A percentile compares a stretch with the other conserved stretches of the same genome.
Conservation (phyloP, 2,113 vertebrate genomes). For the Stomatorhinus ivindoensis region DNA sequence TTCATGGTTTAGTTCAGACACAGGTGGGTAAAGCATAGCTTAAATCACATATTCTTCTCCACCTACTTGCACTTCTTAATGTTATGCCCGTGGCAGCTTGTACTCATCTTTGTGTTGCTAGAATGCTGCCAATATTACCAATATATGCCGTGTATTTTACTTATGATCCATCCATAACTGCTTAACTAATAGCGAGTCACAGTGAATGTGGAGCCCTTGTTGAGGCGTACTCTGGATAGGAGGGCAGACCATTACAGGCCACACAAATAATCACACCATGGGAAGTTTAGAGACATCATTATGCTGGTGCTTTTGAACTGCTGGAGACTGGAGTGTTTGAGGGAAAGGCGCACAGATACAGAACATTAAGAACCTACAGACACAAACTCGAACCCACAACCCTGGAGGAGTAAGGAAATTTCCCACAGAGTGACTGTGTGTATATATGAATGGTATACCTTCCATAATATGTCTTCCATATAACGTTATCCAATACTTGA, state of each 20-base stretch:
- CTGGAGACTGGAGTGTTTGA: background rate
- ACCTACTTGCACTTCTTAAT: background rate
- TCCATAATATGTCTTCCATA: background rate
- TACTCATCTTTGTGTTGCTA: background rate
- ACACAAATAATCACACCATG: background rate
- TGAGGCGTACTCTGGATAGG: background rate
- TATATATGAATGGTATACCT: background rate
- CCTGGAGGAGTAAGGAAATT: background rate
- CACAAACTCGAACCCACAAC: background rate
- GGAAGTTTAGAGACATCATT: background rate
- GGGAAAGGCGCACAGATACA: background rate
- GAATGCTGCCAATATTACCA: background rate
- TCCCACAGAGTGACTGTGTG: background rate
- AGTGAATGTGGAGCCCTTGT: background rate
- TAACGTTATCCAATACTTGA: background rate
- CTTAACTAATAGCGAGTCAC: background rate
- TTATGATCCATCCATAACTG: background rate
- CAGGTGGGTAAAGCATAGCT: background rate
- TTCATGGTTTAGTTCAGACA: background rate
- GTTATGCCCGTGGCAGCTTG: background rate
- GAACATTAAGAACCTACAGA: background rate
- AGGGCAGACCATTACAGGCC: background rate
- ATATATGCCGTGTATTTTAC: background rate
- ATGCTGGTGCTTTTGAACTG: background rate
- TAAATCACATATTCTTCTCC: background rate